These are phyloP conservation scores for Nothoprocta perdicaria DNA, from an alignment of 2,113 vertebrate genomes.

Conservation along the genomic window DNA sequence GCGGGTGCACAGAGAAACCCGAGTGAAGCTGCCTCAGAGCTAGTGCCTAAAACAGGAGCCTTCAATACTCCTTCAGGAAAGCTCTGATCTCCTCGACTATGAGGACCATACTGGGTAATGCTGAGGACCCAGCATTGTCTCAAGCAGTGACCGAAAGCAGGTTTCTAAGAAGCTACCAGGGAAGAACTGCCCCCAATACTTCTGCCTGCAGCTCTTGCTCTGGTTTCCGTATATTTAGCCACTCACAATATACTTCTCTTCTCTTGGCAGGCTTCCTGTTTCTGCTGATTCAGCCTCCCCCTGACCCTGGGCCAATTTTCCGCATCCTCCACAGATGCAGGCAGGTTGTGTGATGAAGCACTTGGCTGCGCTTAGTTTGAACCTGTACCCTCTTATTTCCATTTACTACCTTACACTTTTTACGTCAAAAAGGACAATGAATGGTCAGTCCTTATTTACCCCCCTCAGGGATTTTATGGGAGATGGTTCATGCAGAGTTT, in stretches of 20 bases:
- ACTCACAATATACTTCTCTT: not conserved
- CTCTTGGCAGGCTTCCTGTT: not conserved
- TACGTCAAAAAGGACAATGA: not conserved
- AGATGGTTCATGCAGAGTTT: no score
- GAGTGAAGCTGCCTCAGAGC: not conserved
- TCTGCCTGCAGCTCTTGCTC: not conserved
- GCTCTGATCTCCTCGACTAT: not conserved
- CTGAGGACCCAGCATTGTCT: not conserved
- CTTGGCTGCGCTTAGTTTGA: not conserved
- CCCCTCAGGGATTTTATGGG: not conserved
- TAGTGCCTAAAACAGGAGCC: not conserved
- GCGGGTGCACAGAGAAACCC: not conserved
- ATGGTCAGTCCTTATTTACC: not conserved
- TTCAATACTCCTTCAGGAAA: not conserved
- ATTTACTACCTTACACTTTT: not conserved
- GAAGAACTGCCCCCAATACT: not conserved
- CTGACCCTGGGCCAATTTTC: not conserved
- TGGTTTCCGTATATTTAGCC: not conserved
- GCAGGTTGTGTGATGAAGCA: not conserved
- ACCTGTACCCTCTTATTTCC: not conserved
- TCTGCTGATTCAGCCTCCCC: not conserved
- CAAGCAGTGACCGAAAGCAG: not conserved
- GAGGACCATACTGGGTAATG: not conserved
- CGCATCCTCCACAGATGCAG: not conserved
- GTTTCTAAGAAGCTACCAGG: not conserved